Percentiles rank a stretch among this genome's conserved stretches.
Evolutionary conservation across 2,797 vertebrate genomes (phyloP).

Genomic region (Microhierax caerulescens): DNA sequence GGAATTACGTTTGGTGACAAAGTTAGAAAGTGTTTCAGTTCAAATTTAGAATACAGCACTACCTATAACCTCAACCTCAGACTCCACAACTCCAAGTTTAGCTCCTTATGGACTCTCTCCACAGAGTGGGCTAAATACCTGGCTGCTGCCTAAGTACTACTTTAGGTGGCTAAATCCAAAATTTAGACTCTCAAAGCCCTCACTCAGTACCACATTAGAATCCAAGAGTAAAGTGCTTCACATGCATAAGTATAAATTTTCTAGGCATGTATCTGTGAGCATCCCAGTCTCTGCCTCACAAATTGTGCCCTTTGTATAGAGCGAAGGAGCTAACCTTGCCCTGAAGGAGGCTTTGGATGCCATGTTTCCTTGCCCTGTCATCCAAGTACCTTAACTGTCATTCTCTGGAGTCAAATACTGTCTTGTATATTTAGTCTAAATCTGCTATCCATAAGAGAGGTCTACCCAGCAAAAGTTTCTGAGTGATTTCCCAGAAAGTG

Average conservation of each 20-base stretch:
- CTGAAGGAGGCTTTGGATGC: not conserved
- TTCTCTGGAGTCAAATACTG: not conserved
- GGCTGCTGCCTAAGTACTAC: not conserved
- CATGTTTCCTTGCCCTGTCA: not conserved
- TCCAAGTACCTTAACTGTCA: not conserved
- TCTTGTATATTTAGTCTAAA: not conserved
- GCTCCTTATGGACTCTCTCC: not conserved
- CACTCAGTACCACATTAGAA: not conserved
- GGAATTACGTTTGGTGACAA: not conserved
- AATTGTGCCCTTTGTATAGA: not conserved
- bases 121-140: not conserved
- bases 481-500: not conserved
- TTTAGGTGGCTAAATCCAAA: not conserved
- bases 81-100: not conserved
- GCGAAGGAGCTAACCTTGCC: not conserved
- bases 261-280: not conserved
- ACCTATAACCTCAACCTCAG: not conserved
- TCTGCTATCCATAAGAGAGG: not conserved
- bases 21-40: slow-evolving; percentile 32
- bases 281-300: not conserved
- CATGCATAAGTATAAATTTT: not conserved
- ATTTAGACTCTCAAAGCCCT: not conserved
- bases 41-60: not conserved
- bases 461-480: not conserved
- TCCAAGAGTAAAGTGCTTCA: not conserved